Evolutionary conservation across 2,113 vertebrate species (phyloP).

Genomic region (Pteruthius melanotis): DNA sequence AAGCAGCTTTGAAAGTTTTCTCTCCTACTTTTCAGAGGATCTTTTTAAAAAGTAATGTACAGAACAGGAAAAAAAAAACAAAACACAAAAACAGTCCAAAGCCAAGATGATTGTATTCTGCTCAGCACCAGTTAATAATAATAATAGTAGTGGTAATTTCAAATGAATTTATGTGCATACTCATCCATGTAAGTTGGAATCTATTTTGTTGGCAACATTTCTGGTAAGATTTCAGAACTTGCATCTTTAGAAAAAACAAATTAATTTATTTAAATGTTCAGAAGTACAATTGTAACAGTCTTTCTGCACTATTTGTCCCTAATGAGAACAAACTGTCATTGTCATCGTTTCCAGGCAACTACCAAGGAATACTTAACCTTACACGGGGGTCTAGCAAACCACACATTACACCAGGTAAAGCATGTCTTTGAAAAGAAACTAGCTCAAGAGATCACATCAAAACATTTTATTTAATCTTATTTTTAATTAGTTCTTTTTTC

Average conservation of each 20-base stretch:
- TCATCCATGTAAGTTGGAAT: not conserved
- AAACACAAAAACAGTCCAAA: not conserved
- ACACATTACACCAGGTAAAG: not conserved
- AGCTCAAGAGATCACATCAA: not conserved
- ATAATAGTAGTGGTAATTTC: not conserved
- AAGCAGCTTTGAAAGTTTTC: not conserved
- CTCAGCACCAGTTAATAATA: not conserved
- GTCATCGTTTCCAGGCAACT: slow-evolving; percentile 3
- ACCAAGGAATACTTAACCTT: slow-evolving; percentile 23
- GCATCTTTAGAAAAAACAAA: not conserved
- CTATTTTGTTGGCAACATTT: not conserved
- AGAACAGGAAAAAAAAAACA: not conserved
- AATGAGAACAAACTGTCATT: slow-evolving; percentile 34
- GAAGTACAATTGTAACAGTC: not conserved
- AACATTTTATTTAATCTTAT: not conserved
- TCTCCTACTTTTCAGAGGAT: not conserved
- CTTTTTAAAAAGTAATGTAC: not conserved
- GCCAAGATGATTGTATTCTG: not conserved
- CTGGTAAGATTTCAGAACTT: not conserved
- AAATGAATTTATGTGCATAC: not conserved
- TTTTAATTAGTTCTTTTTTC: slow-evolving; percentile 18
- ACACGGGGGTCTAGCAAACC: not conserved
- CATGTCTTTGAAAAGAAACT: not conserved
- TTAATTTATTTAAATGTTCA: not conserved
- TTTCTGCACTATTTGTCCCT: slow-evolving; percentile 14